A percentile compares a stretch with the other conserved stretches of the same genome.
Conservation (phyloP, 1,140 invertebrate species). For the Halyomorpha halys region DNA sequence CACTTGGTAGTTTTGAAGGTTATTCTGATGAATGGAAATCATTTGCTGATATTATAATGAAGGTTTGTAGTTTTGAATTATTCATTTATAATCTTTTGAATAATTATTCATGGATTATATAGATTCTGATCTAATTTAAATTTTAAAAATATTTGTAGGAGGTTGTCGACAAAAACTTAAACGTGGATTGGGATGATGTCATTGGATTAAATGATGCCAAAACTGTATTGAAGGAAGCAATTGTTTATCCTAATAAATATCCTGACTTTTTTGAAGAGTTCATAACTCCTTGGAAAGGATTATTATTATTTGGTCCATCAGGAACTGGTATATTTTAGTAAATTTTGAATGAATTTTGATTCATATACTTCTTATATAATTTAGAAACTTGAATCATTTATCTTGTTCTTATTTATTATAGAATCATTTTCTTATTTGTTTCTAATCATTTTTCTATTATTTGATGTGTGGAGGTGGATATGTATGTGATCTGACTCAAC, state of each 20-base stretch:
- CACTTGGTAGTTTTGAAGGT: conserved; percentile 38
- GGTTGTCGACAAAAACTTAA: conserved; percentile 58
- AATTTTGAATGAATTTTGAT: no score
- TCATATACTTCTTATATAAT: no score
- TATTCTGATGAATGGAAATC: conserved; percentile 40
- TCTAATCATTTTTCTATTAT: no score
- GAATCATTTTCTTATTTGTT: no score
- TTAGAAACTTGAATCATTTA: no score
- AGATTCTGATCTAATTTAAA: conserved; percentile 1
- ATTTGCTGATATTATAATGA: conserved; percentile 45
- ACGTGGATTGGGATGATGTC: conserved; percentile 58
- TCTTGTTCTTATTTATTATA: no score
- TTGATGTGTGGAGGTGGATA: no score
- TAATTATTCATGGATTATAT: not conserved
- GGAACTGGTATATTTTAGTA: conserved; percentile 41
- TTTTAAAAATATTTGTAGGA: conserved; percentile 20
- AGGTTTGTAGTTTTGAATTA: conserved; percentile 31
- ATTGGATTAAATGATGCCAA: conserved; percentile 70
- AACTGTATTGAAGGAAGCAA: conserved; percentile 74
- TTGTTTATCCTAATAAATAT: conserved; percentile 76
- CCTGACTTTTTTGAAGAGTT: conserved; percentile 71
- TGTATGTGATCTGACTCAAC: no score
- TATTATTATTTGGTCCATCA: conserved; percentile 69
- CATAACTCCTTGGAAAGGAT: conserved; percentile 70
- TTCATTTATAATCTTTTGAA: not conserved